These are phyloP conservation scores for Laticauda laticaudata DNA, from an alignment of 2,113 vertebrate genomes.

Conservation along the genomic window DNA sequence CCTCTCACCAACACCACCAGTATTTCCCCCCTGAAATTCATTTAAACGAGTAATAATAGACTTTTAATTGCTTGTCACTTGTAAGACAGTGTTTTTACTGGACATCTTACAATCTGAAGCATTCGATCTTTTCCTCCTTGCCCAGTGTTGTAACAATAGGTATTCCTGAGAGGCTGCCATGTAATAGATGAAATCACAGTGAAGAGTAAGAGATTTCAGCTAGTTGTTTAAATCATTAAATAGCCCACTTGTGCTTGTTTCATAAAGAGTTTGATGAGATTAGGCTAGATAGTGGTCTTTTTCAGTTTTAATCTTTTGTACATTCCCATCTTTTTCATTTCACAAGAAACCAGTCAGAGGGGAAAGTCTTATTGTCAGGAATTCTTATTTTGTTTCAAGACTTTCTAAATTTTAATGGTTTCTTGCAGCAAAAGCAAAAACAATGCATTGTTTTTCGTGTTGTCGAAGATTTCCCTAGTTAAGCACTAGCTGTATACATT, in stretches of 20 bases:
- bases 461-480: not conserved
- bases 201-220: not conserved
- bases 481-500: no score
- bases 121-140: not conserved
- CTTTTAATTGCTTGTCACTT: not conserved
- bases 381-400: not conserved
- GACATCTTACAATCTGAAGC: not conserved
- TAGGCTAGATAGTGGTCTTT: not conserved
- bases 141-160: not conserved
- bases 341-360: not conserved
- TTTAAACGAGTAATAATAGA: not conserved
- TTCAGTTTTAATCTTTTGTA: not conserved
- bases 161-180: not conserved
- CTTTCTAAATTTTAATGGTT: not conserved
- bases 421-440: not conserved
- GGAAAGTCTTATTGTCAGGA: not conserved
- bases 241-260: not conserved
- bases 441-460: not conserved
- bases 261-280: not conserved
- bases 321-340: not conserved
- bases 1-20: not conserved
- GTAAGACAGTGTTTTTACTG: not conserved
- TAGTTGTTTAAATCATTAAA: not conserved
- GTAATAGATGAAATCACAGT: not conserved
- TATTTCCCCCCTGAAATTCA: not conserved